Evolutionary conservation across 2,797 vertebrate species (phyloP).

Genomic region (Pipistrellus pipistrellus): DNA sequence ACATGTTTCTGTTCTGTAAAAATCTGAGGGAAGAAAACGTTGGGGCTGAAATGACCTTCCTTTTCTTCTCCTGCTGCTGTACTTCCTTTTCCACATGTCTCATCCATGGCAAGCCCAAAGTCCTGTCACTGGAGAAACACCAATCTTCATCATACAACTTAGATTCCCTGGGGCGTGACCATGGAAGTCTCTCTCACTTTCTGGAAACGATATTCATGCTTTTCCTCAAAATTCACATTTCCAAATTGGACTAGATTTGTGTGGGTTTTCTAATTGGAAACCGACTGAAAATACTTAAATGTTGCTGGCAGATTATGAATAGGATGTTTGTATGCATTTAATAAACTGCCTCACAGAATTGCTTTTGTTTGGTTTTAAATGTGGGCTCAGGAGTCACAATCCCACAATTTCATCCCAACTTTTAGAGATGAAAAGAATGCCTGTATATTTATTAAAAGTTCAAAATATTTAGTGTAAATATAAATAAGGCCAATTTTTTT

Average conservation of each 20-base stretch:
- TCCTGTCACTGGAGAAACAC: neutral
- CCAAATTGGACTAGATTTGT: neutral
- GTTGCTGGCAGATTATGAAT: neutral
- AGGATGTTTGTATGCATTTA: neutral
- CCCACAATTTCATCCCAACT: neutral
- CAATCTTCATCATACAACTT: neutral
- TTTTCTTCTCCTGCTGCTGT: neutral
- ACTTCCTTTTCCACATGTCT: neutral
- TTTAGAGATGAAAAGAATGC: slow-evolving; percentile 9
- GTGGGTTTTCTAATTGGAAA: neutral
- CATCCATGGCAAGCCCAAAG: neutral
- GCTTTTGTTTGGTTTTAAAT: neutral
- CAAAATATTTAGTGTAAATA: neutral
- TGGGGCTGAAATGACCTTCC: neutral
- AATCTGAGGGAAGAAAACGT: slow-evolving; percentile 1
- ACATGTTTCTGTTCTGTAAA: neutral
- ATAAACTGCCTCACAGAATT: neutral
- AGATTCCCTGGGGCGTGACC: neutral
- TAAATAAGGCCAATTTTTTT: neutral
- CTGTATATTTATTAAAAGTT: neutral
- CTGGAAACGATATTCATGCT: neutral
- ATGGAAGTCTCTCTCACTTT: neutral
- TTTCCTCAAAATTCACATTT: neutral
- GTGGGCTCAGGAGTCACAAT: neutral
- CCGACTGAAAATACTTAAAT: neutral